These are phyloP conservation scores for Hylomyscus alleni DNA, from an alignment of 2,797 vertebrate species.

Conservation along the genomic window DNA sequence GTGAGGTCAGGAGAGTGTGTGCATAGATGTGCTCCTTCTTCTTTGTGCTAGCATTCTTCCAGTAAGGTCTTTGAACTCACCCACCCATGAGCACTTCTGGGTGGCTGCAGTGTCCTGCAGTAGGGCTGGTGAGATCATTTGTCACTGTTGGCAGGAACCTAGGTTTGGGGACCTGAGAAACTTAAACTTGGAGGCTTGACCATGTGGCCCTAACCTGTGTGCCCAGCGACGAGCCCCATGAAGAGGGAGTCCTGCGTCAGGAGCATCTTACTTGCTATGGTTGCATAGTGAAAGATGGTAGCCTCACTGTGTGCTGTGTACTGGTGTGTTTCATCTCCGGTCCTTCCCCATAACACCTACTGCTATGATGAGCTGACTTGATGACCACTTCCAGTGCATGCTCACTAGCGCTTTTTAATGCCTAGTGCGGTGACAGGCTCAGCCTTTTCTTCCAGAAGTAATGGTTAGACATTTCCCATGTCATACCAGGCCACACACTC, in stretches of 20 bases:
- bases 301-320: not conserved
- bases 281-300: not conserved
- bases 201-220: no score
- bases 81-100: not conserved
- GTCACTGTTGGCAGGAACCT: not conserved
- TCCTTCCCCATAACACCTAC: not conserved
- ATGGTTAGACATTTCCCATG: not conserved
- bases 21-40: not conserved
- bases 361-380: not conserved
- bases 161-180: not conserved
- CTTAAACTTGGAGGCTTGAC: not conserved
- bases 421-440: not conserved
- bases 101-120: not conserved
- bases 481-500: no score
- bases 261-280: not conserved
- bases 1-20: not conserved
- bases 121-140: not conserved
- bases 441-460: not conserved
- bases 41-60: not conserved
- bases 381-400: not conserved
- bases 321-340: no score
- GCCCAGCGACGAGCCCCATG: not conserved
- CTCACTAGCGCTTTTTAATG: not conserved
- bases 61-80: not conserved
- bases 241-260: not conserved